Base-by-base conservation (phyloP, 2,797 vertebrate species). In the Muraenolepis orangiensis region DNA sequence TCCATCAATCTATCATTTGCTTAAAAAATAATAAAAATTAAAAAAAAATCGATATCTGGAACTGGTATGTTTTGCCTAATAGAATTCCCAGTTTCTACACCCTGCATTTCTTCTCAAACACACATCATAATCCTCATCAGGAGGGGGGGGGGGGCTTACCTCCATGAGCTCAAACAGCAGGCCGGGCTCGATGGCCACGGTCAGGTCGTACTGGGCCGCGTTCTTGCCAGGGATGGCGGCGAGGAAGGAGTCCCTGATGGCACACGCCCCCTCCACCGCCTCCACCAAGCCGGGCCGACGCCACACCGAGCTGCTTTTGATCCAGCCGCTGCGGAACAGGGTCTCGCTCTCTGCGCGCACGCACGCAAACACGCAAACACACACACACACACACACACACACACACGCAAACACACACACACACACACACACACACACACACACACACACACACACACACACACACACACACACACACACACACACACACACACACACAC, bases 101-200 rank as follows among this genome's bases (percentile, higher is more conserved):
- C 18, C 42, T 46, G 42, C 42, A 46, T 16, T 16, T 14, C 11
- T 42, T 42, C 1, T n/a, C n/a, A n/a, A n/a, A n/a, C n/a, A 42
- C 40, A 42, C 40, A 6, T 6, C 42, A 18, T 20, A 6, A 20
- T 46, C 40, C 40, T 4, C 1, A 18, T n/a, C n/a, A n/a, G n/a
- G n/a, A n/a, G n/a, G n/a, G n/a, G n/a, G n/a, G n/a, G n/a, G n/a
- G n/a, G n/a, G n/a, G 1, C 76, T 81, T 85, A 98, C 98, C 96
- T 99, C 98, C 91, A 98, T 96, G 69, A 99, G 93, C 85, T 99
- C 98, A 80, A 99, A 97, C 42, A 99, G 92, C 61, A 99, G 82
- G 8, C 97, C 93, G 0, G 98, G 96, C 71, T 99, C 95, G 0
- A 99, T 96, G 75, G 96, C 92, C 0, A 99, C 68, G 70, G 88